These are phyloP conservation scores for Scomber scombrus DNA, from an alignment of 2,113 vertebrate genomes.

Conservation along the genomic window DNA sequence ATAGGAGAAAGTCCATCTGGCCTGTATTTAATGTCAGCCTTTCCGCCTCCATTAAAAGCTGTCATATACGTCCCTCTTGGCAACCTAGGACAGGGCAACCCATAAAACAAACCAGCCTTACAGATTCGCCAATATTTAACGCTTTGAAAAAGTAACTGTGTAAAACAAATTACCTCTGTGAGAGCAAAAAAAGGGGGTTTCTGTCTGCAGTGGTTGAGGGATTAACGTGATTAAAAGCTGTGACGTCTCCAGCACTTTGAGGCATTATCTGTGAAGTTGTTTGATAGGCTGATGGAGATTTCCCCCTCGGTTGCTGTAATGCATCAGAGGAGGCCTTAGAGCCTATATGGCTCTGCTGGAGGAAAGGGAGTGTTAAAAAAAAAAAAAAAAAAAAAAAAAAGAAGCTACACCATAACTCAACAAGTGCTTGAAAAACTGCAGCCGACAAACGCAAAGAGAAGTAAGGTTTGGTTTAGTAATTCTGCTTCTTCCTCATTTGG, in stretches of 20 bases:
- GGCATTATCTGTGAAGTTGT: constrained; percentile 77
- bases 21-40: constrained; percentile 81
- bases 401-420: constrained; percentile 32
- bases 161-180: constrained; percentile 77
- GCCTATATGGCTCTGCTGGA: not conserved
- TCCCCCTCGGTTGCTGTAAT: constrained; percentile 45
- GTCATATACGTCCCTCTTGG: constrained; percentile 76
- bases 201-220: constrained; percentile 63
- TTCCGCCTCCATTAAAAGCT: constrained; percentile 79
- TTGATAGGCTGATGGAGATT: constrained; percentile 74
- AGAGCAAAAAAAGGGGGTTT: constrained; percentile 48
- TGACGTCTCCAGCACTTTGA: constrained; percentile 70
- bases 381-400: not conserved
- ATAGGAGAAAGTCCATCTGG: constrained; percentile 86
- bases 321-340: constrained; percentile 41
- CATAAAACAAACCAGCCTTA: constrained; percentile 75
- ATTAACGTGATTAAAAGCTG: constrained; percentile 72
- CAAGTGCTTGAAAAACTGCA: constrained; percentile 32
- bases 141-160: constrained; percentile 79
- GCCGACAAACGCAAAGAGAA: not conserved
- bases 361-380: not conserved
- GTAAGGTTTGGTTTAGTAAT: not conserved
- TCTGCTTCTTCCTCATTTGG: too few species aligned
- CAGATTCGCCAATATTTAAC: constrained; percentile 75
- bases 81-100: constrained; percentile 70